These are phyloP conservation scores for Setophaga petechia DNA, from an alignment of 2,113 vertebrate genomes.

Conservation along the genomic window DNA sequence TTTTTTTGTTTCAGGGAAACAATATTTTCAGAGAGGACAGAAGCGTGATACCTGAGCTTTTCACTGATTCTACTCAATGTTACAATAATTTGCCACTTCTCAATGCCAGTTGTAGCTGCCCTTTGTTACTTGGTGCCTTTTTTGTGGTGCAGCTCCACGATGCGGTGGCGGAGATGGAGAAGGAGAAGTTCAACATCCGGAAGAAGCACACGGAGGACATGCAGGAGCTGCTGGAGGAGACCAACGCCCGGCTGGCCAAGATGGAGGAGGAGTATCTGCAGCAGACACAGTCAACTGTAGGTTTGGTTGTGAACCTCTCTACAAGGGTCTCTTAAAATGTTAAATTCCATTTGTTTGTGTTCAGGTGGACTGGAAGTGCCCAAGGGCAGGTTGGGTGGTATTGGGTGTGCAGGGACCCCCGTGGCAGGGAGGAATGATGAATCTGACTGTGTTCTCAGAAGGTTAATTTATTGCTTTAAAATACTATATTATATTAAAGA, in stretches of 20 bases:
- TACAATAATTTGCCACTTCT: accelerated
- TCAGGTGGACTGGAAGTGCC: background rate
- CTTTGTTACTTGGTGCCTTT: background rate
- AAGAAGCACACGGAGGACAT: constrained; percentile 89
- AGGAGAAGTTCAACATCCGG: constrained; percentile 89
- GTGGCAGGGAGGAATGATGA: no score
- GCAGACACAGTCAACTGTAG: constrained; percentile 83
- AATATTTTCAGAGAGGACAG: background rate
- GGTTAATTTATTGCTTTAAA: no score
- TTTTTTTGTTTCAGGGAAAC: background rate
- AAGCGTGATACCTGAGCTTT: background rate
- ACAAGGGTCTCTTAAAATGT: background rate
- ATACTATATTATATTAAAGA: no score
- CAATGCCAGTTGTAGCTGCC: background rate
- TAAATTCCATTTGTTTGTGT: accelerated
- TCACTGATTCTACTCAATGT: accelerated
- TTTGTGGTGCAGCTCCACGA: constrained; percentile 79
- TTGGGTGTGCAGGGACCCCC: no score
- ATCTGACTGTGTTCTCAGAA: no score
- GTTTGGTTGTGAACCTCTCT: background rate
- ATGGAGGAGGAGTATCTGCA: constrained; percentile 87
- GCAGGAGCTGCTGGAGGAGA: constrained; percentile 89
- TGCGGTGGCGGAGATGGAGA: constrained; percentile 86
- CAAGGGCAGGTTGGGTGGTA: accelerated
- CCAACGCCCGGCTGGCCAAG: constrained; percentile 82